phyloP scores from a whole-genome alignment of 1,140 invertebrate genomes.

The Sinella curviseta region DNA sequence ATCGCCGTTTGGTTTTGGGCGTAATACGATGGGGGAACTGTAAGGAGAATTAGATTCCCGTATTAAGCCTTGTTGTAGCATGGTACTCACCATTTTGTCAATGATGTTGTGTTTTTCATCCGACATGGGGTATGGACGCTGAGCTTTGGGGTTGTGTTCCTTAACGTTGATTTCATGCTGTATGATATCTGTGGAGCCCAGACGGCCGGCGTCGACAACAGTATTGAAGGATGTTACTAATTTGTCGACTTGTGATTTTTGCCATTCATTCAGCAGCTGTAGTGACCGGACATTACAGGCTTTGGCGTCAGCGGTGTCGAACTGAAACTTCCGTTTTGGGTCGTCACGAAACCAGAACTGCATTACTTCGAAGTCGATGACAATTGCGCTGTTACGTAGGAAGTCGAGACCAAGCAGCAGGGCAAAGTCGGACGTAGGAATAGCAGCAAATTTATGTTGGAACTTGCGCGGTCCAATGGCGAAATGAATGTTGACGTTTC shows the following conservation, averaged over 20 bases:
- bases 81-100: background rate
- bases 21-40: constrained; percentile 23
- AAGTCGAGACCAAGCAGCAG: constrained; percentile 29
- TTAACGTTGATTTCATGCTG: background rate
- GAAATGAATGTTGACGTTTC: background rate
- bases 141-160: background rate
- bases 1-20: constrained; percentile 18
- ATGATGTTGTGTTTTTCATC: constrained; percentile 25
- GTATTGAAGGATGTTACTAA: background rate
- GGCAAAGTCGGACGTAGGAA: background rate
- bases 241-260: constrained; percentile 9
- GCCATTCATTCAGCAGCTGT: background rate
- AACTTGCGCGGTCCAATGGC: background rate
- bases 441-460: background rate
- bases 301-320: background rate
- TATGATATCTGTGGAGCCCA: constrained; percentile 13
- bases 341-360: constrained; percentile 4
- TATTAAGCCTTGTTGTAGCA: constrained; percentile 35
- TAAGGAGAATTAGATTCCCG: constrained; percentile 12
- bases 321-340: background rate
- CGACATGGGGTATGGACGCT: background rate
- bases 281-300: background rate
- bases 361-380: background rate
- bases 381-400: background rate
- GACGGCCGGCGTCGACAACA: background rate